Base-by-base conservation (phyloP, 2,797 vertebrate genomes). In the Fringilla coelebs region DNA sequence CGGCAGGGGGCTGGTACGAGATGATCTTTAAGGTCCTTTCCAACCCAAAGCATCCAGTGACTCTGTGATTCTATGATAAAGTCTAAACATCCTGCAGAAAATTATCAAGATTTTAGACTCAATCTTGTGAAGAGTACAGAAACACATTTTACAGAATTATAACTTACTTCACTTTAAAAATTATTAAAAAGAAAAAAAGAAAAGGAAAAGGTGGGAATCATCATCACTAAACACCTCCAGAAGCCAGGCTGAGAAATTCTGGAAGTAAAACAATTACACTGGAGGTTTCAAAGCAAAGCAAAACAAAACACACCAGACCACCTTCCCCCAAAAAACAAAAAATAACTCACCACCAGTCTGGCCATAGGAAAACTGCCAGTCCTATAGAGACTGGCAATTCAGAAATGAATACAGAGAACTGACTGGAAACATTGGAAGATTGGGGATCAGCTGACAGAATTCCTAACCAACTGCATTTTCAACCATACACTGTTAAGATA, bases 281-380 rank as follows among this genome's bases (percentile, higher is more conserved):
- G 34, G 73, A 75, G 17, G n/a, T 11, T 72, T 85, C 49, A 45
- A 49, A 61, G 34, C 46, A 70, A 88, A 62, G 19, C 22, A 54
- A 58, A 88, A 5, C 28, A 40, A 61, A 58, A 7, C 10, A 5
- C 75, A 51, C 25, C 1, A 63, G 58, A 48, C 4, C n/a, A 48
- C 5, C 20, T 71, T 36, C 18, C n/a, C 57, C 54, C 7, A 16
- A 43, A 28, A 48, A 67, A 14, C 14, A 19, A 48, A 46, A 61
- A 41, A 65, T 11, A 60, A 60, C 2, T 1, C 8, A 19, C 15
- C 8, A 71, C 17, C 20, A 66, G 7, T 14, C 28, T 0, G 1
- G n/a, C 67, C 55, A 34, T 0, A 79, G 71, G 46, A 90, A 89
- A 85, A 82, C 2, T 7, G 4, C 12, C 52, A 41, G 45, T 22